Base-by-base conservation (phyloP, 2,888 invertebrate species). In the Drosophila anomalipes region DNA sequence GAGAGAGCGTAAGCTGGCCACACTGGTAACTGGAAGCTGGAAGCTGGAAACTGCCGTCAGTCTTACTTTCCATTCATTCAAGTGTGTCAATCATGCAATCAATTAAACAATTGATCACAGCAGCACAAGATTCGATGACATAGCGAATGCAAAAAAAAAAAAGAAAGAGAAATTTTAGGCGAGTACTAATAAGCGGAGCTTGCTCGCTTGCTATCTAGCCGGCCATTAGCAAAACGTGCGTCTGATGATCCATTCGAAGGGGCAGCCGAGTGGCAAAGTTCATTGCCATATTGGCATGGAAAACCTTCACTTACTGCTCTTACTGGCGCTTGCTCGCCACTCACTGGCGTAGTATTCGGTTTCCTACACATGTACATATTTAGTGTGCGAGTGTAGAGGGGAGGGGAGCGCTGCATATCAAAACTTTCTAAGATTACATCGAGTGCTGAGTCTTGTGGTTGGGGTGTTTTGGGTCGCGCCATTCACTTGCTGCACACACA, bases 281-380 rank as follows among this genome's bases (percentile, higher is more conserved):
- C 82, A 78, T 77, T 78, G 82, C 78, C 78, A 81, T 37, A 79
- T 58, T 80, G 69, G 35, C 47, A 53, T 61, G 61, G 49, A 77
- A 77, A 71, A 77, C 76, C 72, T 76, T 76, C 73, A 70, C 71
- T 49, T 60, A 28, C 4, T 56, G 12, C 44, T 19, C 44, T 19
- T n/a, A 10, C 37, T 33, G 32, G 37, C 37, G 16, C 37, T 37
- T 14, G 7, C 51, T 47, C 10, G 26, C 22, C 47, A 16, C 39
- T 41, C 39, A 58, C 22, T 54, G 54, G 70, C 53, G 47, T 75
- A 65, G 58, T 75, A 62, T 77, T 80, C 47, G 49, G 65, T 77
- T 77, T 62, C 81, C 61, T 57, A 51, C 49, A 30, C 1, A 22
- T 22, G 16, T 35, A 41, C 52, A 32, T 64, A 76, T 74, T 47